Evolutionary conservation across 2,113 vertebrate genomes (phyloP), one percentile per base, ranked within the genome.

Genomic region (Microcebus ravelobensis): DNA sequence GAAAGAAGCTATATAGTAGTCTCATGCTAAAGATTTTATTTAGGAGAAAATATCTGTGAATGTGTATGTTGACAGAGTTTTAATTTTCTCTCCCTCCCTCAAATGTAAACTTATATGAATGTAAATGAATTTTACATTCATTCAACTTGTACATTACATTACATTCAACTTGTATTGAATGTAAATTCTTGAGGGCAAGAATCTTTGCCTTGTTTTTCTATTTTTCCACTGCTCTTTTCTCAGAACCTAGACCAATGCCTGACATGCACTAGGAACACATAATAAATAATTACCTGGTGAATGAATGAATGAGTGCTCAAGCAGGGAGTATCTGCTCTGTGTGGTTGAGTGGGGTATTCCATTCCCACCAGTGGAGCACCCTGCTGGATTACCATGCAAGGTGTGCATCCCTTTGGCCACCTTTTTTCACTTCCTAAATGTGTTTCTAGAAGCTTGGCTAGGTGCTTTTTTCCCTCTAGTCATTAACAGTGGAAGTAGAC

Each of bases 351-450:
- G 5, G 63, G 5, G 23, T 6, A 87, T 81, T 74, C 31, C 29
- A 29, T 36, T 57, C 20, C 1, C 65, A 90, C 55, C n/a, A 2
- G 17, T 76, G 57, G 55, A 36, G 84, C 8, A 71, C 9, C 12
- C 31, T 36, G 13, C 29, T 71, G 63, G n/a, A 67, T 68, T 63
- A 77, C n/a, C 79, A 29, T 21, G 61, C 25, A 70, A 90, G 6
- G 13, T 20, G 17, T 81, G 0, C 2, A 74, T 70, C 4, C 6
- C 31, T 63, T 93, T 50, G 20, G 6, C 21, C 59, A 10, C 21
- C 39, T 31, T 85, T 94, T 95, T 95, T 68, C 18, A 84, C 76
- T 89, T 95, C 27, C 12, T 23, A 91, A 34, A 55, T 65, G 8
- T 81, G 13, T 84, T 89, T 88, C 94, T 77, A 76, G 45, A 89